Evolutionary conservation across 1,140 invertebrate species (phyloP), one percentile per base, ranked within the genome.

Genomic region (Kradibia gibbosae): DNA sequence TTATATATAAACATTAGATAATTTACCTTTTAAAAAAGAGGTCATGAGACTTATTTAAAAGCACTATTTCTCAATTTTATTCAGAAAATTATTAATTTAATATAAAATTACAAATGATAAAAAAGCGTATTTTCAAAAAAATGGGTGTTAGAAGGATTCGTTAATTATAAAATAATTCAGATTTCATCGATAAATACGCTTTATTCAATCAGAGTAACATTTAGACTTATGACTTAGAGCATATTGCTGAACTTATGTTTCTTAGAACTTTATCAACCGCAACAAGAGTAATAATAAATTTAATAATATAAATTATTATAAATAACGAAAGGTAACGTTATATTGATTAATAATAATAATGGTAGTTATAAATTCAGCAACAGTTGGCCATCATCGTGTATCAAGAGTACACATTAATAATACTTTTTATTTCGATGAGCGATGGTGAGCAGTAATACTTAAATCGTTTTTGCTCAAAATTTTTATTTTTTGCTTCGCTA

Each of bases 161-260:
- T 57, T 0, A 60, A 22, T 75, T 39, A 55, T 75, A 75, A 55
- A 15, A 62, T 60, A 76, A 60, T 60, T 39, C 15, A 84, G 55
- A 81, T 83, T 89, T 91, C 88, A 89, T 91, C 89, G 90, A 91
- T 91, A 91, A 91, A 91, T 91, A 91, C 89, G 88, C 88, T 91
- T 91, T 91, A 91, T 91, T 91, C 90, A 90, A 91, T 90, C 88
- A 88, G 88, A 91, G 89, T 91, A 91, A 91, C 91, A 91, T 91
- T 90, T 90, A 91, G 90, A 88, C 89, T 91, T 89, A 90, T 86
- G 85, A 86, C 86, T 90, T 90, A 90, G 91, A 91, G 89, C 88
- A 90, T 89, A 87, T 88, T 88, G 88, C 87, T 87, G 87, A 91
- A 91, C 86, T 90, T 90, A 91, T 89, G 87, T 88, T 86, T 87